Evolutionary conservation across 2,888 invertebrate genomes (phyloP), one percentile per base, ranked within the genome.

Genomic region (Chouioia cunea): DNA sequence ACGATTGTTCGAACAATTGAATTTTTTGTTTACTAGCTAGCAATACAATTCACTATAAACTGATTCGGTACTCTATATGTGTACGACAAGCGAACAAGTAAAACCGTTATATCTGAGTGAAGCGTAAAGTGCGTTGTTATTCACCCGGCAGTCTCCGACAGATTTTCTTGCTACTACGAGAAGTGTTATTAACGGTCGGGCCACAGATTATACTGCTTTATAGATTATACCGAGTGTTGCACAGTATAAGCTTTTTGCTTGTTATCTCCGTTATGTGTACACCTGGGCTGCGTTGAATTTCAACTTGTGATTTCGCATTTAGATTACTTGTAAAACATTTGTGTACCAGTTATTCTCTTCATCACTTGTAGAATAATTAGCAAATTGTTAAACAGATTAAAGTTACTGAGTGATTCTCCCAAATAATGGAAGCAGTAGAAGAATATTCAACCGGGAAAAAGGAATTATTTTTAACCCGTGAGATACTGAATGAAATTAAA

Each of bases 121-220:
- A 66, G 63, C 59, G 58, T 23, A 54, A 65, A 53, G 58, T 57
- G 20, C 66, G 46, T 73, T n/a, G n/a, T n/a, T 73, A 73, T 70
- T 73, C 62, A 64, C 48, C 44, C 18, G 48, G 48, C 43, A 63
- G 58, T 63, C 52, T 53, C 48, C 70, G 70, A 48, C 62, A 54
- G 70, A 10, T 63, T 69, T 73, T 70, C 70, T 73, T 70, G 73
- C 63, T 18, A 16, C 12, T 20, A 43, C 23, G 70, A 65, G 68
- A 72, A 66, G 66, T 70, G 70, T 72, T 70, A 74, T 72, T 71
- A 72, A 72, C 67, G 72, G 67, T 46, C 60, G 22, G 43, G 47
- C 48, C 27, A 48, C 63, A 71, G 63, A 74, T 66, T 70, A 71
- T 58, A 58, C 48, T 54, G 54, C 54, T 69, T 70, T 60, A 70